Base-by-base conservation (phyloP, 2,113 vertebrate genomes). In the Tetrax tetrax region DNA sequence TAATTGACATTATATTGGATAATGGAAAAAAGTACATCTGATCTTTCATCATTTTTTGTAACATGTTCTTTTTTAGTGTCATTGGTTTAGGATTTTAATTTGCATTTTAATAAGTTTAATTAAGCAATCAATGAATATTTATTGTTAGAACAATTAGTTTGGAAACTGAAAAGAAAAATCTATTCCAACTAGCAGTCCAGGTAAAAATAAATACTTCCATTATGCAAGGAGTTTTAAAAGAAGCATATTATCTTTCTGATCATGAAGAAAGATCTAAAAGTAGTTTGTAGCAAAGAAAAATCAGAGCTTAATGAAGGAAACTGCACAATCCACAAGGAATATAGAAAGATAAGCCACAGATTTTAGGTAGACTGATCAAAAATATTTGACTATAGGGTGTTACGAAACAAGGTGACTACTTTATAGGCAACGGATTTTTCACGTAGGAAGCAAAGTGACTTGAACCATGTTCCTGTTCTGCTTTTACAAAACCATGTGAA, bases 81-180 rank as follows among this genome's bases (percentile, higher is more conserved):
- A 70, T 69, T 92, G 54, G 6, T 81, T 93, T 80, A 33, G 57
- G 82, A 66, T 80, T 94, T 88, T 70, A 90, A 95, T 95, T 88
- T 96, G 59, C 85, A 95, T 96, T 94, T 94, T 88, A 80, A 90
- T 94, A 96, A 88, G 63, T 80, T 80, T 88, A 94, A 88, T 83
- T 92, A 93, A 92, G 47, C 56, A 83, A 90, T 88, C 60, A 90
- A 51, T 88, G 59, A 70, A 66, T 95, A 79, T 90, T 85, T 96
- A 83, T 94, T 93, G 50, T 81, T 78, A 68, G 76, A 93, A 90
- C 27, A 90, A 74, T 59, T 53, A 70, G 51, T 74, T 66, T 51
- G 24, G 1, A 3, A 56, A 45, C 57, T 50, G 37, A 7, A 22
- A 23, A 14, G n/a, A 20, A 7, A 35, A 50, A 16, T 24, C 4